These are phyloP conservation scores for Ceyx margarethae DNA, from an alignment of 2,113 vertebrate species.

Conservation along the genomic window DNA sequence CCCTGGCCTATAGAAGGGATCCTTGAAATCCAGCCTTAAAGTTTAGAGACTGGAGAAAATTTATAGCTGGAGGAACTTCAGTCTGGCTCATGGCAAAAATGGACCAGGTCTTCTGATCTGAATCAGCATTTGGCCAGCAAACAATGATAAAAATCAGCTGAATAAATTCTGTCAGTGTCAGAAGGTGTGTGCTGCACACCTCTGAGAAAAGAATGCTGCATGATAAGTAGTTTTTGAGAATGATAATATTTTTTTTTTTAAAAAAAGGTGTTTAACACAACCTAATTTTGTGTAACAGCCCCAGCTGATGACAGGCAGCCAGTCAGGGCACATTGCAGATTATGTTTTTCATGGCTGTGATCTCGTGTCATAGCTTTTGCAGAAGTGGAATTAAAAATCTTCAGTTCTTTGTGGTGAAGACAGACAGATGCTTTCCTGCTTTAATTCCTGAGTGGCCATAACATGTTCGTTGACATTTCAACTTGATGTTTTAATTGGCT, in stretches of 20 bases:
- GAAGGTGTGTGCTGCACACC: neutral
- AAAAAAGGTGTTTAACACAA: neutral
- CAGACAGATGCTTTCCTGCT: slow-evolving; percentile 74
- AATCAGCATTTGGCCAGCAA: neutral
- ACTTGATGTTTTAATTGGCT: slow-evolving; percentile 75
- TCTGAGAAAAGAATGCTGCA: neutral
- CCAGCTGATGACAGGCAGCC: slow-evolving; percentile 33
- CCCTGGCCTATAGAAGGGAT: neutral
- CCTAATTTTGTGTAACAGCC: neutral
- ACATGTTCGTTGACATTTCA: slow-evolving; percentile 65
- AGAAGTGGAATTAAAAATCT: slow-evolving; percentile 49
- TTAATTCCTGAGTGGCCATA: slow-evolving; percentile 68
- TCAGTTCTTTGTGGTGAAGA: slow-evolving; percentile 63
- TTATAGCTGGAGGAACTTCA: neutral
- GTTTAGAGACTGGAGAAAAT: neutral
- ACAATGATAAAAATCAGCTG: neutral
- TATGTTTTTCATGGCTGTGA: slow-evolving; percentile 62
- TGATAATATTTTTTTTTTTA: neutral
- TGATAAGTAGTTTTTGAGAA: neutral
- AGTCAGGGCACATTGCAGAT: slow-evolving; percentile 24
- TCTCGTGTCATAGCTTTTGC: slow-evolving; percentile 46
- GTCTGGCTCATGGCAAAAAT: rapidly evolving
- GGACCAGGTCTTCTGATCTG: neutral
- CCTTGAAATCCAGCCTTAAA: neutral
- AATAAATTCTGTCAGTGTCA: rapidly evolving